Conservation (phyloP, 1,140 invertebrate genomes). For the Holotrichia oblita region DNA sequence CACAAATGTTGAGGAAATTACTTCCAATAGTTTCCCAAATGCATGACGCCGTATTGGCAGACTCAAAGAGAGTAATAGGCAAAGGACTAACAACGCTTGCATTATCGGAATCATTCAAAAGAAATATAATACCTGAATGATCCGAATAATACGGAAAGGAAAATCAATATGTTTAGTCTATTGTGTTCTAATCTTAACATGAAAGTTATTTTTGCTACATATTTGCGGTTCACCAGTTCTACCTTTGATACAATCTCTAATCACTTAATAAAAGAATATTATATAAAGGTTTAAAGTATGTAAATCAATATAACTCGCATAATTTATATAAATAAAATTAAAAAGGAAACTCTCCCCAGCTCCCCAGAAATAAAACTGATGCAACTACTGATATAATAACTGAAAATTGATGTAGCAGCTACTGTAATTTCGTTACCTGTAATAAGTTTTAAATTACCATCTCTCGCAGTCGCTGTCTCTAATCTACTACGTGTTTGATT, state of each 20-base stretch:
- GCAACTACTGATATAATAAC: background rate
- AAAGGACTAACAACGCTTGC: background rate
- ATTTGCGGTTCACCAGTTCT: background rate
- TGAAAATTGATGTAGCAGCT: background rate
- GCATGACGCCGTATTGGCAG: no score
- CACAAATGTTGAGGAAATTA: no score
- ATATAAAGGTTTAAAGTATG: no score
- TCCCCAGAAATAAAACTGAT: background rate
- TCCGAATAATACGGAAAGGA: background rate
- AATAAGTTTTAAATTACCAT: background rate
- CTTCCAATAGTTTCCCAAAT: no score
- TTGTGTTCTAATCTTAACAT: slow-evolving; percentile 2
- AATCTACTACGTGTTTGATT: background rate
- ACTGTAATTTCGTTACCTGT: slow-evolving; percentile 1
- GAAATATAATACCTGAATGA: background rate
- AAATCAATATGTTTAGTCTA: slow-evolving; percentile 14
- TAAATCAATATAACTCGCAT: background rate
- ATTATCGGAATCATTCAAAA: slow-evolving; percentile 1
- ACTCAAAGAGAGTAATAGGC: no score
- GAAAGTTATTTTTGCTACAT: background rate
- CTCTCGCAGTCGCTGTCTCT: background rate
- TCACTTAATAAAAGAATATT: background rate
- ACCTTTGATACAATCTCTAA: background rate
- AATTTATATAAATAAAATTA: background rate
- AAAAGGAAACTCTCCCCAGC: background rate